These are phyloP conservation scores for Typhlomys cinereus DNA, from an alignment of 2,113 vertebrate species.

Conservation along the genomic window DNA sequence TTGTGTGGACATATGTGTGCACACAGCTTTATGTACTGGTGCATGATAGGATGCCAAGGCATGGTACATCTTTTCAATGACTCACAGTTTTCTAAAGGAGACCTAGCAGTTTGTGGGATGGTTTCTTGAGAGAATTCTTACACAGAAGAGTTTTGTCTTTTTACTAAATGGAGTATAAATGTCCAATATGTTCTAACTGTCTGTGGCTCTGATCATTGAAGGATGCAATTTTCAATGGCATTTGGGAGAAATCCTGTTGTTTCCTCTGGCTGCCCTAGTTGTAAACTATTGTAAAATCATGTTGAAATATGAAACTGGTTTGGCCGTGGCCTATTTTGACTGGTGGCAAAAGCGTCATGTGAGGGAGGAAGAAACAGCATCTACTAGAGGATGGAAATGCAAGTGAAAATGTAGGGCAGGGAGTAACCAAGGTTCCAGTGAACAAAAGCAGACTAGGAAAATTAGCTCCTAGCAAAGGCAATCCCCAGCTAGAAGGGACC, in stretches of 20 bases:
- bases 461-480: neutral
- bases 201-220: neutral
- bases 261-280: neutral
- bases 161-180: neutral
- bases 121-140: neutral
- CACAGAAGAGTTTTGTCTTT: neutral
- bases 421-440: neutral
- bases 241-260: neutral
- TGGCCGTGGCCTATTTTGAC: neutral
- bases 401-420: neutral
- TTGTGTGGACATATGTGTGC: too few species aligned
- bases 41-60: neutral
- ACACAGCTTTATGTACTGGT: too few species aligned
- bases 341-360: neutral
- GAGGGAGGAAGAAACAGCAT: neutral
- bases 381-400: neutral
- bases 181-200: neutral
- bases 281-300: neutral
- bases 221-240: neutral
- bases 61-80: neutral
- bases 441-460: neutral
- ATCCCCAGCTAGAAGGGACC: neutral
- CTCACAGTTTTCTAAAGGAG: neutral
- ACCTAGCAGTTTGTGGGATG: neutral
- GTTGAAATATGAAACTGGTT: conserved; percentile 11